Evolutionary conservation across 2,888 invertebrate species (phyloP).

Genomic region (Sphinx pinastri): DNA sequence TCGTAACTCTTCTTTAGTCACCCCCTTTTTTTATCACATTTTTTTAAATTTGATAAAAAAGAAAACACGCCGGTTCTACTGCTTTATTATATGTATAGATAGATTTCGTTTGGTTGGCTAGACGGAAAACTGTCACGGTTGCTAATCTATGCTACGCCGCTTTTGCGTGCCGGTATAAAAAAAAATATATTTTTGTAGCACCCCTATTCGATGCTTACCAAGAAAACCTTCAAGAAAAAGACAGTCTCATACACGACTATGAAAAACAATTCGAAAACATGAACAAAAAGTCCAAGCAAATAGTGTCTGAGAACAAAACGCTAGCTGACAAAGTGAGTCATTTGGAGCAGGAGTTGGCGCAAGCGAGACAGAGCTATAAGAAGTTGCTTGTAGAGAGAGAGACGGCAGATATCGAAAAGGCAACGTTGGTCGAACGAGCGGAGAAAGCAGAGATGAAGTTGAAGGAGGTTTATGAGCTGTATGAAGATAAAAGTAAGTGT

Average conservation of each 20-base stretch:
- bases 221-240: slow-evolving; percentile 90
- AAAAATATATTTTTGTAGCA: slow-evolving; percentile 56
- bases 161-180: no score
- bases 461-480: slow-evolving; percentile 88
- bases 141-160: no score
- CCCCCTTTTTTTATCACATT: no score
- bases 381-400: slow-evolving; percentile 73
- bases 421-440: slow-evolving; percentile 85
- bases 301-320: slow-evolving; percentile 88
- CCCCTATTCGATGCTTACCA: slow-evolving; percentile 92
- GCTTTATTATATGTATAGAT: no score
- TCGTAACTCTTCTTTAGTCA: no score
- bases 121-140: no score
- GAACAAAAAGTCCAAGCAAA: slow-evolving; percentile 88
- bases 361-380: slow-evolving; percentile 72
- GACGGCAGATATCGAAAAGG: slow-evolving; percentile 72
- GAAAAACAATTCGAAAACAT: slow-evolving; percentile 88
- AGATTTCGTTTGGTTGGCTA: no score
- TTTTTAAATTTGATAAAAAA: no score
- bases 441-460: slow-evolving; percentile 88
- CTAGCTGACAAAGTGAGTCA: slow-evolving; percentile 71
- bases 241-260: slow-evolving; percentile 87
- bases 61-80: no score
- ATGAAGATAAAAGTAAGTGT: slow-evolving; percentile 87
- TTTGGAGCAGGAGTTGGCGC: slow-evolving; percentile 63